These are phyloP conservation scores for Ridgeia piscesae DNA, from an alignment of 1,140 invertebrate genomes.

Conservation along the genomic window DNA sequence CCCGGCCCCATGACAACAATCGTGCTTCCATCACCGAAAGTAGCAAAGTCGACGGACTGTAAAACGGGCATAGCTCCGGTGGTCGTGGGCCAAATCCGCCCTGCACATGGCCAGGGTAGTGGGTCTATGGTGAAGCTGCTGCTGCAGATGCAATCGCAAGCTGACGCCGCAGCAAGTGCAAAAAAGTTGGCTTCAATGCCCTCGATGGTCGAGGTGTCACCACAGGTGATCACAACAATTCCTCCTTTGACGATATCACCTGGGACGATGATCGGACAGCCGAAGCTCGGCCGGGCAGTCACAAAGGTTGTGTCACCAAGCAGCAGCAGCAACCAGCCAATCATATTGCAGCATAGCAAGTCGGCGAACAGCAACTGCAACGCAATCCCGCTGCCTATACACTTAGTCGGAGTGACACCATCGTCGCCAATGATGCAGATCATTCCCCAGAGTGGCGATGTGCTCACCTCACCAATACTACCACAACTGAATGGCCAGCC, in stretches of 20 bases:
- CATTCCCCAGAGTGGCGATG: not conserved
- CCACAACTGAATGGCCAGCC: not conserved
- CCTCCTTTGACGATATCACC: not conserved
- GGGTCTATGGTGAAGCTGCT: constrained; percentile 16
- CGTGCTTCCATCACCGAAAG: not conserved
- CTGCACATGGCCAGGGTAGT: not conserved
- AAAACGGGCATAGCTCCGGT: not conserved
- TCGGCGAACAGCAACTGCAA: not conserved
- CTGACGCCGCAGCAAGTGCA: constrained; percentile 20
- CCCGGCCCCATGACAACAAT: not conserved
- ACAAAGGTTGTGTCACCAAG: not conserved
- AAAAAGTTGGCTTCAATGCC: not conserved
- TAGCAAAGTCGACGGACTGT: not conserved
- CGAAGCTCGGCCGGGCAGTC: not conserved
- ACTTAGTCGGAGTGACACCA: not conserved
- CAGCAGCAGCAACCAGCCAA: not conserved
- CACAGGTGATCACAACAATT: not conserved
- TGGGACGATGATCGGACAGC: not conserved
- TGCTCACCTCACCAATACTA: not conserved
- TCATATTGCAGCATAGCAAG: not conserved
- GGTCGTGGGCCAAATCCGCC: not conserved
- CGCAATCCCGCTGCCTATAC: not conserved
- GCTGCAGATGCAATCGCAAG: constrained; percentile 20
- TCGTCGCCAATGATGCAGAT: not conserved
- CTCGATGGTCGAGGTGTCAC: not conserved